A percentile compares a stretch with the other conserved stretches of the same genome.
Evolutionary conservation across 2,888 invertebrate genomes (phyloP).

Genomic region (Anthoptus insignis): DNA sequence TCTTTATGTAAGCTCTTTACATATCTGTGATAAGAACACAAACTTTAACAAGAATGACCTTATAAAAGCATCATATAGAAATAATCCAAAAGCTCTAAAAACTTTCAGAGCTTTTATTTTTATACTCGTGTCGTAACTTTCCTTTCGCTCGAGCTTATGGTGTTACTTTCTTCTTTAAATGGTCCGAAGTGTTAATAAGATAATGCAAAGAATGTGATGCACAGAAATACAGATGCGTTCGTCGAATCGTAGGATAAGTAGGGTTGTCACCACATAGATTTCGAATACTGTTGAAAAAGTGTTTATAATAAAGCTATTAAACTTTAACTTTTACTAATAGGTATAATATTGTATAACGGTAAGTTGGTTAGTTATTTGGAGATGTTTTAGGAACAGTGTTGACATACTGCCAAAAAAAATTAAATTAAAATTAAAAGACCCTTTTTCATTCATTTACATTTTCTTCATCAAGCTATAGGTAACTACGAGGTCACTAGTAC

Average conservation of each 20-base stretch:
- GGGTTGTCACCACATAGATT: conserved; percentile 1
- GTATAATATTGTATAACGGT: no score
- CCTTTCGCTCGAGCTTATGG: neutral
- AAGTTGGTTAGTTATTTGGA: no score
- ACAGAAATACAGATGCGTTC: conserved; percentile 12
- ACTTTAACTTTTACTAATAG: no score
- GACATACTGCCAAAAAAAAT: no score
- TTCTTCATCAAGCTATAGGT: no score
- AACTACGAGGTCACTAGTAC: no score
- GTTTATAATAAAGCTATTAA: no score
- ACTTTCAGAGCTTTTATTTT: conserved; percentile 13
- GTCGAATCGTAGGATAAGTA: conserved; percentile 8
- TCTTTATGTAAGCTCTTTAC: no score
- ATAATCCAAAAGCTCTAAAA: conserved; percentile 1
- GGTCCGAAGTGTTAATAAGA: conserved; percentile 13
- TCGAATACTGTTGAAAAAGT: neutral
- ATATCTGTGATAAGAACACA: no score
- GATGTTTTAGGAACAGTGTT: no score
- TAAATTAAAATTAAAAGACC: no score
- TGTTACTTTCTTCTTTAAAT: conserved; percentile 6
- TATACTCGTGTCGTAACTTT: neutral
- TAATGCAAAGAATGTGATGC: conserved; percentile 11
- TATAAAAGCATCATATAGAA: neutral
- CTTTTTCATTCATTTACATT: no score
- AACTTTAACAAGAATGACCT: neutral